Evolutionary conservation across 1,140 invertebrate species (phyloP), one percentile per base, ranked within the genome.

Genomic region (Lithobius niger): DNA sequence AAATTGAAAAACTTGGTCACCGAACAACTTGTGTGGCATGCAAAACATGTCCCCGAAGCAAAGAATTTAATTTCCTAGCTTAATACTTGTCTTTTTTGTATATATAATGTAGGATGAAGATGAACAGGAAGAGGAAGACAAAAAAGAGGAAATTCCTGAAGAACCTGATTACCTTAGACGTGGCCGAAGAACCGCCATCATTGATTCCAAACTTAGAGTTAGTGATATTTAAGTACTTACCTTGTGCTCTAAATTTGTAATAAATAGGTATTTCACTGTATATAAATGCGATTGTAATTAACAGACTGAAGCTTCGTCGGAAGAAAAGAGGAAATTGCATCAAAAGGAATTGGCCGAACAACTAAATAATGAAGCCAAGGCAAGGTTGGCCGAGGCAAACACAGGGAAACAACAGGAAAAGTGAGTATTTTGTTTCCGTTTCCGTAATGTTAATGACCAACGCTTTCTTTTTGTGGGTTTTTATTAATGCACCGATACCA

Each of bases 281-380:
- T n/a, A n/a, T n/a, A n/a, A n/a, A n/a, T n/a, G n/a, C n/a, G n/a
- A n/a, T n/a, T 36, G 31, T n/a, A 10, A 36, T n/a, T 10, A 36
- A 45, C 64, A 79, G 76, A 76, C 88, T 50, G 97, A 99, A 68
- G 84, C 89, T 61, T 94, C 91, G 22, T 84, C 91, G 0, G 97
- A 99, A 72, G 95, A 98, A 62, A 97, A 97, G 71, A 77, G 97
- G 19, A 93, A 95, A 65, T 81, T 92, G 64, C 92, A 97, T 78
- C 97, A 99, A 68, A 89, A 90, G 62, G 94, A 98, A 74, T 72
- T 99, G 27, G 91, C 88, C 0, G 78, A 84, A 48, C 79, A 83
- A 55, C 71, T 99, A 10, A 99, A 99, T 67, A 87, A 93, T 67
- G 84, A 86, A 51, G 97, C 96, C 0, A 83, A 86, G 61, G 86